Evolutionary conservation across 2,888 invertebrate genomes (phyloP).

Genomic region (Clepsis dumicolana): DNA sequence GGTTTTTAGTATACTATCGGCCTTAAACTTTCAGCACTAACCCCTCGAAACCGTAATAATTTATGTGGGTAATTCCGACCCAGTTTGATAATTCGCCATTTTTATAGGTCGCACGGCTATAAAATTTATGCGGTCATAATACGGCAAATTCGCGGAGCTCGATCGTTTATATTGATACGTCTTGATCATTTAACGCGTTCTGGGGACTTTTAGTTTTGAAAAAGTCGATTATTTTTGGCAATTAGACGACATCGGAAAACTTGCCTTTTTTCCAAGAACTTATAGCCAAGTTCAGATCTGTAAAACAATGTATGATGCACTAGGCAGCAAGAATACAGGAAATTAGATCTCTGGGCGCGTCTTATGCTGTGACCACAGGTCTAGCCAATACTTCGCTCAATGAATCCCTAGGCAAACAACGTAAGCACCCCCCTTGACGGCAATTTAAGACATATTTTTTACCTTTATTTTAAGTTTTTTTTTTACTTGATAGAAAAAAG

Average conservation of each 20-base stretch:
- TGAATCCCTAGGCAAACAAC: too few relatives aligned
- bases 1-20: constrained; percentile 14
- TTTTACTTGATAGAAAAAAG: too few relatives aligned
- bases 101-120: constrained; percentile 41
- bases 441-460: too few relatives aligned
- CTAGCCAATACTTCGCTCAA: too few relatives aligned
- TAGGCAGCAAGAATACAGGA: too few relatives aligned
- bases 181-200: constrained; percentile 32
- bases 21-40: constrained; percentile 33
- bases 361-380: too few relatives aligned
- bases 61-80: constrained; percentile 38
- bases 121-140: constrained; percentile 42
- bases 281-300: too few relatives aligned
- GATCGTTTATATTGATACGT: constrained; percentile 41
- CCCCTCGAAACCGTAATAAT: constrained; percentile 41
- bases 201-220: constrained; percentile 4
- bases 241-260: not conserved
- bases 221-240: not conserved
- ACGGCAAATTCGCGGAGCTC: constrained; percentile 33
- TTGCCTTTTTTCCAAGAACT: not conserved
- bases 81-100: constrained; percentile 43
- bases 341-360: too few relatives aligned
- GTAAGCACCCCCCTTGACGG: too few relatives aligned
- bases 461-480: too few relatives aligned
- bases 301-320: too few relatives aligned